These are phyloP conservation scores for Cyprinella venusta DNA, from an alignment of 2,797 vertebrate species.

Conservation along the genomic window DNA sequence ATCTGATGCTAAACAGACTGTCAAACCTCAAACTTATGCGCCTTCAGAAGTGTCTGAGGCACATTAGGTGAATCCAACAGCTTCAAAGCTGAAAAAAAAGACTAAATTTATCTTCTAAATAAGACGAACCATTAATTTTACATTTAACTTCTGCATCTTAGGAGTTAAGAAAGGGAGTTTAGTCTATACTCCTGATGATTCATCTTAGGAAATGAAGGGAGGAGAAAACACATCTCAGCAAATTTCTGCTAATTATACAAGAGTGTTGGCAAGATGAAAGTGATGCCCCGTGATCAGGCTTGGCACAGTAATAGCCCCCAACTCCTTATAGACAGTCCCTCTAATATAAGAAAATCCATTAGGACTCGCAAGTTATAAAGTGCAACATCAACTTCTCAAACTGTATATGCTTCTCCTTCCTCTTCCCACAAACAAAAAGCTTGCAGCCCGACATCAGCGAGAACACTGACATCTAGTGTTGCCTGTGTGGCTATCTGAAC, in stretches of 20 bases:
- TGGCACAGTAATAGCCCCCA: conserved; percentile 61
- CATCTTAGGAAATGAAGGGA: conserved; percentile 53
- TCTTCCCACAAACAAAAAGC: conserved; percentile 37
- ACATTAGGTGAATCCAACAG: conserved; percentile 24
- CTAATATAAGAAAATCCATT: conserved; percentile 57
- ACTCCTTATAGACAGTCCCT: conserved; percentile 45
- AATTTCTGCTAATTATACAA: conserved; percentile 67
- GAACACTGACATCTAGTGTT: conserved; percentile 81
- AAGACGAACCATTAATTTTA: neutral
- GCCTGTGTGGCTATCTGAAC: conserved; percentile 51
- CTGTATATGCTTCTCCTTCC: neutral
- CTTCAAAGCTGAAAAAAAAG: conserved; percentile 17
- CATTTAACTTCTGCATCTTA: conserved; percentile 42
- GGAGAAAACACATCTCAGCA: conserved; percentile 65
- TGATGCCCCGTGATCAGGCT: conserved; percentile 66
- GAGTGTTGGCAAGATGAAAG: conserved; percentile 66
- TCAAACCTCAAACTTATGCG: neutral
- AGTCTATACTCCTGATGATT: conserved; percentile 52
- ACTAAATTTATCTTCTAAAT: neutral
- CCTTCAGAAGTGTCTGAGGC: conserved; percentile 3
- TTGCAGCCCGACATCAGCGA: conserved; percentile 61
- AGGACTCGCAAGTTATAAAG: conserved; percentile 59
- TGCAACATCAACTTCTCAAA: conserved; percentile 40
- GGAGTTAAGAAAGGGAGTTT: conserved; percentile 50
- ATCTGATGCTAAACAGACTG: neutral